Percentiles rank a stretch among this genome's conserved stretches.
These are phyloP conservation scores for Aphodius granarius DNA, from an alignment of 2,888 invertebrate species.

Conservation along the genomic window DNA sequence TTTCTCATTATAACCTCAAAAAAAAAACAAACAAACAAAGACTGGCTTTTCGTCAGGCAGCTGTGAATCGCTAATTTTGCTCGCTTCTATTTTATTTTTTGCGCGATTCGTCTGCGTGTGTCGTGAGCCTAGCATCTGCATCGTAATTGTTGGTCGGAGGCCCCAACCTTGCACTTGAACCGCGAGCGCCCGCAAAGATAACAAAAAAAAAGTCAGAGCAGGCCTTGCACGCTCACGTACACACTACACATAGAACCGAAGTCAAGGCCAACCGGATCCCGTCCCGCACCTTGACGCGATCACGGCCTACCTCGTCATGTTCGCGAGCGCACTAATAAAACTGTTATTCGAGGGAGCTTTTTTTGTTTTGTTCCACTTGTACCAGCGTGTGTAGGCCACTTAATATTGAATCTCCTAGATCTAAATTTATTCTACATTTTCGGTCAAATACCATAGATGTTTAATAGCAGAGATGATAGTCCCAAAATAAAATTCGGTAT, in stretches of 20 bases:
- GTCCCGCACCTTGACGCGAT: conserved; percentile 28
- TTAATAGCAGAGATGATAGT: neutral
- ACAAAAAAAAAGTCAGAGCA: neutral
- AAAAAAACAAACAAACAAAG: too few relatives aligned
- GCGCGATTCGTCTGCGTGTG: too few relatives aligned
- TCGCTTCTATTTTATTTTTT: too few relatives aligned
- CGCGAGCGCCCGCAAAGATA: conserved; percentile 25
- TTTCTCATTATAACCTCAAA: too few relatives aligned
- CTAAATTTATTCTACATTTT: too few relatives aligned
- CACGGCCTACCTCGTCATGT: conserved; percentile 13
- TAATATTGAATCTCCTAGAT: too few relatives aligned
- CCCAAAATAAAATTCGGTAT: neutral
- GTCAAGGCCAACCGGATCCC: conserved; percentile 41
- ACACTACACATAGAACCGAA: conserved; percentile 34
- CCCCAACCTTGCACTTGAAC: conserved; percentile 49
- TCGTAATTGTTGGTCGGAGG: neutral
- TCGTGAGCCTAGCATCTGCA: neutral
- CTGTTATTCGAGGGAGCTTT: conserved; percentile 37
- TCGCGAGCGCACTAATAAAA: conserved; percentile 37
- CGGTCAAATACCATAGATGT: too few relatives aligned
- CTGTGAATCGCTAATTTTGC: too few relatives aligned
- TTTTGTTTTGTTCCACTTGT: conserved; percentile 22
- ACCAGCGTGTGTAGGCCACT: too few relatives aligned
- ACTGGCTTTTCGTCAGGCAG: too few relatives aligned
- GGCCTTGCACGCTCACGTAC: conserved; percentile 18